Evolutionary conservation across 2,797 vertebrate species (phyloP).

Genomic region (Lagorchestes hirsutus): DNA sequence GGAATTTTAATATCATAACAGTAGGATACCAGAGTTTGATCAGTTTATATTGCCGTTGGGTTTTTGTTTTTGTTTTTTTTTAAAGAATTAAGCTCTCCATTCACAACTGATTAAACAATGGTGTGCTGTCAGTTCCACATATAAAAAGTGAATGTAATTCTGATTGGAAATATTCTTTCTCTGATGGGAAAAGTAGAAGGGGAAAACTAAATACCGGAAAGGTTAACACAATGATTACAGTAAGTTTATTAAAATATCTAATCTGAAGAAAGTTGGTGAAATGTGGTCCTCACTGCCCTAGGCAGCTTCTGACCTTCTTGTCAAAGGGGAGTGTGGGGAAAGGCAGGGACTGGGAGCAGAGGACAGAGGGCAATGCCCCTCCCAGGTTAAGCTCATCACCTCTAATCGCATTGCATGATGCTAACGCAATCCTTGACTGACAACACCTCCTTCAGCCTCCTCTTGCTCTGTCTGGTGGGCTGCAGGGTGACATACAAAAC

Average conservation of each 20-base stretch:
- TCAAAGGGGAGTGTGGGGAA: too few relatives aligned
- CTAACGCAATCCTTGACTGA: background rate
- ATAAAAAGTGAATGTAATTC: background rate
- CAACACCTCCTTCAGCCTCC: background rate
- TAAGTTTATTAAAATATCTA: conserved; percentile 9
- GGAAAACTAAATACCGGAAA: background rate
- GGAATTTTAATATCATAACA: conserved; percentile 48
- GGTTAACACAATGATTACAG: conserved; percentile 39
- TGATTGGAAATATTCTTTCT: background rate
- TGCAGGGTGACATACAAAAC: background rate
- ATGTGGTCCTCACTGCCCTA: background rate
- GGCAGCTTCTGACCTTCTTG: background rate
- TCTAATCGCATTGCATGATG: background rate
- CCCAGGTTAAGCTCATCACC: background rate
- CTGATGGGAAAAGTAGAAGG: conserved; percentile 44
- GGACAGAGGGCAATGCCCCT: background rate
- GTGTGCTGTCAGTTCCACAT: background rate
- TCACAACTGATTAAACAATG: conserved; percentile 28
- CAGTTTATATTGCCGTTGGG: conserved; percentile 11
- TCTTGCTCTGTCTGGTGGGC: background rate
- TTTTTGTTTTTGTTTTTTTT: background rate
- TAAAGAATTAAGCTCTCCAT: conserved; percentile 14
- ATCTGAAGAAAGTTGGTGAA: background rate
- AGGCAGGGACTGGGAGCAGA: too few relatives aligned
- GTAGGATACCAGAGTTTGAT: background rate